These are phyloP conservation scores for Periophthalmodon schlosseri DNA, from an alignment of 2,113 vertebrate genomes.

Conservation along the genomic window DNA sequence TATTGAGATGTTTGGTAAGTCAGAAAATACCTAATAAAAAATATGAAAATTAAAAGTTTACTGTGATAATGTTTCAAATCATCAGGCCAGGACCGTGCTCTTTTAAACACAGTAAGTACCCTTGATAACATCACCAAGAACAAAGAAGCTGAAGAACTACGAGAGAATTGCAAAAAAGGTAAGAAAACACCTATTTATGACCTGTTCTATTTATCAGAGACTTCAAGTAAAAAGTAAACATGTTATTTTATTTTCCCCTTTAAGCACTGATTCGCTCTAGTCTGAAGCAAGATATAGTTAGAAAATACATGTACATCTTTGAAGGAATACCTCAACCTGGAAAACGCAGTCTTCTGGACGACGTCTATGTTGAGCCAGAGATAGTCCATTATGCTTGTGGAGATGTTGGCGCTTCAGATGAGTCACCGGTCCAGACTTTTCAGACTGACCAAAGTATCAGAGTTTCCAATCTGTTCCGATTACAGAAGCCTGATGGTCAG, in stretches of 20 bases:
- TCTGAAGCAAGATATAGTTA: slow-evolving; percentile 39
- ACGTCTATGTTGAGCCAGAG: slow-evolving; percentile 62
- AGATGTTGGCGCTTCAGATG: slow-evolving; percentile 57
- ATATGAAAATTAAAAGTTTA: background rate
- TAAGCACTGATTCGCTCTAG: slow-evolving; percentile 52
- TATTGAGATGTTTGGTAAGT: slow-evolving; percentile 61
- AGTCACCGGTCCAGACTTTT: slow-evolving; percentile 17
- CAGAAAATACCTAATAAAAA: background rate
- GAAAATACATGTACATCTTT: slow-evolving; percentile 44
- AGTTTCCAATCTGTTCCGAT: slow-evolving; percentile 58
- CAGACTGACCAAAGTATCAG: no score
- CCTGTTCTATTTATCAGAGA: background rate
- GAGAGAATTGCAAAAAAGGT: slow-evolving; percentile 59
- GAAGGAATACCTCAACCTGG: slow-evolving; percentile 68
- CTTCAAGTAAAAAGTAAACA: background rate
- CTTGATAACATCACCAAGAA: slow-evolving; percentile 48
- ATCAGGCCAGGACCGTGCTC: slow-evolving; percentile 52
- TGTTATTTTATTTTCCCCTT: background rate
- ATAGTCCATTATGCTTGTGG: slow-evolving; percentile 46
- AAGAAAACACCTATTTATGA: slow-evolving; percentile 4
- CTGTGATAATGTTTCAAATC: background rate
- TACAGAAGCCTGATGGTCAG: background rate
- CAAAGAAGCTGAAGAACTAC: slow-evolving; percentile 28
- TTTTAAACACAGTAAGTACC: slow-evolving; percentile 43
- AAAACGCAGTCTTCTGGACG: slow-evolving; percentile 43